Evolutionary conservation across 2,888 invertebrate species (phyloP).

Genomic region (Charanyca ferruginea): DNA sequence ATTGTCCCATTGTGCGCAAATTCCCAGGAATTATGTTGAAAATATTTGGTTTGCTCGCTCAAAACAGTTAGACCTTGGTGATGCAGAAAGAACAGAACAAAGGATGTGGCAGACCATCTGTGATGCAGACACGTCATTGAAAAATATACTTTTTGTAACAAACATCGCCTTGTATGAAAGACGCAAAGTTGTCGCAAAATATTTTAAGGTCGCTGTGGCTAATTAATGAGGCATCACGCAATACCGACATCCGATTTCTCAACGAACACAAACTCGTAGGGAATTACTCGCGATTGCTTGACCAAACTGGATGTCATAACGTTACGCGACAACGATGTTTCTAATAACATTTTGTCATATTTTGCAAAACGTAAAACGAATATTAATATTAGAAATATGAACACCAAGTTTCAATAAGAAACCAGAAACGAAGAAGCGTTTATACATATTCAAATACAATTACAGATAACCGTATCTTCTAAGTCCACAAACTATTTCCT

Average conservation of each 20-base stretch:
- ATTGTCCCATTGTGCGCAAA: constrained; percentile 62
- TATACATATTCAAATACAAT: constrained; percentile 62
- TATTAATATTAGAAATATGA: constrained; percentile 4
- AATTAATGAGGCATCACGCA: constrained; percentile 54
- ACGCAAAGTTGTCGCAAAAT: constrained; percentile 40
- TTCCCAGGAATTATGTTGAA: constrained; percentile 67
- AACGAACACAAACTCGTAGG: constrained; percentile 38
- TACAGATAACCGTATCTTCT: constrained; percentile 60
- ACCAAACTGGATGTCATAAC: constrained; percentile 30
- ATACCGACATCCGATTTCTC: constrained; percentile 52
- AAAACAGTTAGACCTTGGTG: constrained; percentile 64
- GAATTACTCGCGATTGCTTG: constrained; percentile 37
- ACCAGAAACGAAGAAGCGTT: constrained; percentile 34
- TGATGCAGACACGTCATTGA: constrained; percentile 32
- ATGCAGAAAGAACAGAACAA: constrained; percentile 57
- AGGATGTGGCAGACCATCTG: constrained; percentile 52
- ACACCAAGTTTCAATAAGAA: constrained; percentile 35
- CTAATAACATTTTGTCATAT: constrained; percentile 25
- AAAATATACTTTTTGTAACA: constrained; percentile 33
- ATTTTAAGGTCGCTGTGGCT: constrained; percentile 35
- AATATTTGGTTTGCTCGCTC: constrained; percentile 63
- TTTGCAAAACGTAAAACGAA: background rate
- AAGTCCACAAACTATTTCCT: constrained; percentile 63
- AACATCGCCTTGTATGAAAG: constrained; percentile 26
- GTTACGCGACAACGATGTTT: constrained; percentile 20